A percentile compares a stretch with the other conserved stretches of the same genome.
phyloP scores from a whole-genome alignment of 2,797 vertebrate genomes.

The Labroides dimidiatus region DNA sequence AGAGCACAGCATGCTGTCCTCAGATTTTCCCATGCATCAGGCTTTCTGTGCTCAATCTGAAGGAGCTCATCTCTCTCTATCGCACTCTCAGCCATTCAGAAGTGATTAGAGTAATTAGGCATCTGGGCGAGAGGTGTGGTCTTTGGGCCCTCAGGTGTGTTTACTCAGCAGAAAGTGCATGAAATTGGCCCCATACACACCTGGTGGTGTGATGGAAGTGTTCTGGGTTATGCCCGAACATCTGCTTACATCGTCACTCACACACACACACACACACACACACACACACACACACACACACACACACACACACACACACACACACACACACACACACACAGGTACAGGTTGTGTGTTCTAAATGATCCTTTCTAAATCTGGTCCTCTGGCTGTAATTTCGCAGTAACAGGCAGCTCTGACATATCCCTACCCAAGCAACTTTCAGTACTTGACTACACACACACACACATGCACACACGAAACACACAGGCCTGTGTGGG shows the following conservation, averaged over 20 bases:
- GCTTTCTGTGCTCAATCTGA: slow-evolving; percentile 26
- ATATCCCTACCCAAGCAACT: slow-evolving; percentile 56
- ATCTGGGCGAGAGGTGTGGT: slow-evolving; percentile 66
- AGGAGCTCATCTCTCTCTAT: slow-evolving; percentile 46
- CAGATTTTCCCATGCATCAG: slow-evolving; percentile 32
- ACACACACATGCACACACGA: slow-evolving; percentile 17
- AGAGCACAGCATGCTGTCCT: slow-evolving; percentile 3
- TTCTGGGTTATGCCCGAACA: slow-evolving; percentile 58
- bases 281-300: too few species aligned
- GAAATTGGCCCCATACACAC: slow-evolving; percentile 50
- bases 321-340: slow-evolving; percentile 21
- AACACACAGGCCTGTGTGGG: slow-evolving; percentile 35
- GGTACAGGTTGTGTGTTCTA: slow-evolving; percentile 15
- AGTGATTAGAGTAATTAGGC: slow-evolving; percentile 71
- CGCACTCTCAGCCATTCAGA: slow-evolving; percentile 60
- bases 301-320: too few species aligned
- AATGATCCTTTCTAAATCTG: slow-evolving; percentile 56
- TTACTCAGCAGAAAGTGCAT: slow-evolving; percentile 72
- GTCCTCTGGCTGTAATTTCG: slow-evolving; percentile 54
- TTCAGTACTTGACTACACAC: slow-evolving; percentile 45
- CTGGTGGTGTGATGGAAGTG: slow-evolving; percentile 50
- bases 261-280: slow-evolving; percentile 15
- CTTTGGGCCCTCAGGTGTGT: slow-evolving; percentile 61
- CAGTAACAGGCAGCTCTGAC: slow-evolving; percentile 52
- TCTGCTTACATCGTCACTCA: slow-evolving; percentile 60